phyloP scores from a whole-genome alignment of 2,797 vertebrate genomes.

The Steatocranus sp. region DNA sequence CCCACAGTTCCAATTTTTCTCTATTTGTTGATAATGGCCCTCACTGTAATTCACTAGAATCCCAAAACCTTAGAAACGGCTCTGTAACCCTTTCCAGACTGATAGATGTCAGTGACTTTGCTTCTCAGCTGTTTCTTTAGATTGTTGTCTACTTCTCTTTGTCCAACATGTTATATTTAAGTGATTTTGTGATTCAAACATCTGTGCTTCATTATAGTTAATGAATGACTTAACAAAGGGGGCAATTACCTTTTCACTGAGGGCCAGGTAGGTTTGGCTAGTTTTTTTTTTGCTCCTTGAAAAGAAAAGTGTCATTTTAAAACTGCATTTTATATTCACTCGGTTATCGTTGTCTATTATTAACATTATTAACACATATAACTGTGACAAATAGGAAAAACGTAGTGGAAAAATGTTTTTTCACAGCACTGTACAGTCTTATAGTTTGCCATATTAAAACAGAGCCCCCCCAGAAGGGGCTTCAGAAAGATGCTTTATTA shows the following conservation, averaged over 20 bases:
- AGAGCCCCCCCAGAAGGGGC: not conserved
- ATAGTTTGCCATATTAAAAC: not conserved
- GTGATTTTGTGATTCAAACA: not conserved
- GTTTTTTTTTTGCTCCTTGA: not conserved
- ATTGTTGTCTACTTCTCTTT: not conserved
- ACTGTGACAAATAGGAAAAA: not conserved
- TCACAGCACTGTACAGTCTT: not conserved
- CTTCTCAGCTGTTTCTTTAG: not conserved
- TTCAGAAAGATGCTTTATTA: not conserved
- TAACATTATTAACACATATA: not conserved
- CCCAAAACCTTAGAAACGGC: not conserved
- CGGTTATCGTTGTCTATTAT: not conserved
- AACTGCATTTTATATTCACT: not conserved
- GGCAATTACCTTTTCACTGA: not conserved
- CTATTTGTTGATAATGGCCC: not conserved
- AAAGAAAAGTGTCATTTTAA: not conserved
- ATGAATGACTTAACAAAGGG: not conserved
- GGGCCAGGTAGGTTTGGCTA: not conserved
- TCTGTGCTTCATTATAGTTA: not conserved
- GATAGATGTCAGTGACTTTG: not conserved
- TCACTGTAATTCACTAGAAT: not conserved
- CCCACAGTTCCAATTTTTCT: not conserved
- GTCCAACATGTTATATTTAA: not conserved
- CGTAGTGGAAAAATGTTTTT: not conserved
- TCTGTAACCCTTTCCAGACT: not conserved